Conservation (phyloP, 2,797 vertebrate species). For the Eulemur albifrons region DNA sequence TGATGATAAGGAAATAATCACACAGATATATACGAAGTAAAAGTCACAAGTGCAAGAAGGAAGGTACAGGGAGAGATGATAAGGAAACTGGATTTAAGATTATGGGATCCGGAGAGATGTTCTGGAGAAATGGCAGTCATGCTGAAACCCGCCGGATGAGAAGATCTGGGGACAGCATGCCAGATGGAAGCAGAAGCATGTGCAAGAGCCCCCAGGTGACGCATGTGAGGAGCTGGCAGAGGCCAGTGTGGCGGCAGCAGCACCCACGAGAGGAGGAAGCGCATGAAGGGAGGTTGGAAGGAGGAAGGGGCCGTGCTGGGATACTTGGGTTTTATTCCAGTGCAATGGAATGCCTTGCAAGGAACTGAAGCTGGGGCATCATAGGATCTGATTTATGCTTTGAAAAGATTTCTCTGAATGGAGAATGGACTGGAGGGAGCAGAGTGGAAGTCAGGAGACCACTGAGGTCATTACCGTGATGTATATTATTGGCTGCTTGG, state of each 20-base stretch:
- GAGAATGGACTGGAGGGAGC: background rate
- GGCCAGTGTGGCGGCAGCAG: rapidly evolving
- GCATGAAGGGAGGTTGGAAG: background rate
- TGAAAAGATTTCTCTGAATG: background rate
- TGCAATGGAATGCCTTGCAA: background rate
- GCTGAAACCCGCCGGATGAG: background rate
- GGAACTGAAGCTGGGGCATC: background rate
- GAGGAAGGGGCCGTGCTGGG: background rate
- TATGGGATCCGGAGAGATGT: background rate
- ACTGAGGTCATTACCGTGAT: background rate
- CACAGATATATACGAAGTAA: background rate
- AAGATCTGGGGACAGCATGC: too few species aligned
- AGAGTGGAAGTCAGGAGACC: background rate
- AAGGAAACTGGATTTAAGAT: background rate
- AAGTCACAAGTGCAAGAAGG: background rate
- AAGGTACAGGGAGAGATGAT: background rate
- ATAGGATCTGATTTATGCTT: background rate
- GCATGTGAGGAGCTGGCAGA: rapidly evolving
- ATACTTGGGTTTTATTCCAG: background rate
- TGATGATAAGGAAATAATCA: background rate
- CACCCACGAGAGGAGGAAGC: background rate
- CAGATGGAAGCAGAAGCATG: background rate
- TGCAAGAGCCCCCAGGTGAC: too few species aligned
- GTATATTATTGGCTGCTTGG: background rate
- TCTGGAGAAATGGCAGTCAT: background rate